Evolutionary conservation across 23 tunicate genomes (phyloP), one percentile per base, ranked within the genome.

Genomic region (Trididemnum clinides): DNA sequence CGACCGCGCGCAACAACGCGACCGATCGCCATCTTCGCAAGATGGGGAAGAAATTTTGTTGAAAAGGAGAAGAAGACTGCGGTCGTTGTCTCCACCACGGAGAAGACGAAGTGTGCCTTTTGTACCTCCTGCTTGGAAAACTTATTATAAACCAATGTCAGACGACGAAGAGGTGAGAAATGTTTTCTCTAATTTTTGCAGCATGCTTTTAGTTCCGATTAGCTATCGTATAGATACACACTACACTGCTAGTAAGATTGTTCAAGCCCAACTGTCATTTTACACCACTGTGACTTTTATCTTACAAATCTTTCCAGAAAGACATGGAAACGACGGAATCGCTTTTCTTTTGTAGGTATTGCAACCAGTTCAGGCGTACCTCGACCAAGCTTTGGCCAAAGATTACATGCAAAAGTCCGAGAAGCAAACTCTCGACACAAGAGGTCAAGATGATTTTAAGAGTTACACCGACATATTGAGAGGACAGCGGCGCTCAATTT

Each of bases 111-210:
- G 88, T 19, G 33, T 27, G 27, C 97, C 97, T 18, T 92, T 87
- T 64, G 81, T 50, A 0, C 81, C 84, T 64, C 97, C 97, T 44
- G 72, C 78, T 5, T 87, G 88, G 91, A 87, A 82, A 82, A 90
- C 89, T 57, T 92, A 82, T 64, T 87, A 82, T 64, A 88, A 88
- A 54, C 97, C 97, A 21, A 87, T 86, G 97, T 33, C 84, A 0
- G 97, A 92, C 57, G 97, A 92, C 65, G 90, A 87, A 0, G 64
- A 77, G 85, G 91, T 92, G 71, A 86, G 21, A 71, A 62, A 62
- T 18, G 6, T 18, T 22, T 62, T 62, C n/a, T 62, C n/a, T 5
- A 20, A 10, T 6, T 18, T 62, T n/a, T n/a, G n/a, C n/a, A n/a
- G n/a, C n/a, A n/a, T n/a, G n/a, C n/a, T n/a, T n/a, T n/a, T n/a